Evolutionary conservation across 1,140 invertebrate genomes (phyloP), one percentile per base, ranked within the genome.

Genomic region (Protaetia brevitarsis): DNA sequence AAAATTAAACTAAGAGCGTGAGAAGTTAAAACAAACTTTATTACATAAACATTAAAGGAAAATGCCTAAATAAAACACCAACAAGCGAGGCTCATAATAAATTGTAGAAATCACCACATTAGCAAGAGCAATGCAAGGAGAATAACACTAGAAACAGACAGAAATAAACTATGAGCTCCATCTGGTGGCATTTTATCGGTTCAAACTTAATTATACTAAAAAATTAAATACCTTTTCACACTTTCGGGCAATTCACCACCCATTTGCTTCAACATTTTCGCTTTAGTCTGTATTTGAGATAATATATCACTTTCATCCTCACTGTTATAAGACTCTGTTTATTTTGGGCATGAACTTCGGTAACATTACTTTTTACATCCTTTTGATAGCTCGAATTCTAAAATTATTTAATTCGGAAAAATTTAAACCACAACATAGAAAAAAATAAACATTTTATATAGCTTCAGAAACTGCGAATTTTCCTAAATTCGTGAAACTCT

Each of bases 231-330:
- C 41, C 16, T 66, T 66, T 66, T 64, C 16, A 68, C 66, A 63
- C 29, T 73, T 65, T 73, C 72, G 19, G 78, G 75, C 26, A 76
- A 66, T 56, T 79, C 75, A 21, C 77, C 76, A 30, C 79, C 77
- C n/a, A 81, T 68, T 61, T 79, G 73, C 73, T 79, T 79, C 27
- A 82, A 64, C 63, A 79, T 71, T 70, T 75, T 74, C n/a, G 76
- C 78, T 64, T 78, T 79, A 67, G 72, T 80, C 67, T 77, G 78
- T 27, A 82, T 72, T 63, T 75, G 71, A 23, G 69, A 69, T 27
- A 82, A 66, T 16, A 82, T 75, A 64, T 76, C 73, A 13, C 71
- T 68, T 62, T 81, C 81, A 66, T 80, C 75, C 41, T 76, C 78
- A 31, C 59, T 36, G n/a, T 58, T 29, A 60, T 41, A 65, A 51